A percentile compares a stretch with the other conserved stretches of the same genome.
These are phyloP conservation scores for Didymodactylos carnosus DNA, from an alignment of 2,888 invertebrate species.

Conservation along the genomic window DNA sequence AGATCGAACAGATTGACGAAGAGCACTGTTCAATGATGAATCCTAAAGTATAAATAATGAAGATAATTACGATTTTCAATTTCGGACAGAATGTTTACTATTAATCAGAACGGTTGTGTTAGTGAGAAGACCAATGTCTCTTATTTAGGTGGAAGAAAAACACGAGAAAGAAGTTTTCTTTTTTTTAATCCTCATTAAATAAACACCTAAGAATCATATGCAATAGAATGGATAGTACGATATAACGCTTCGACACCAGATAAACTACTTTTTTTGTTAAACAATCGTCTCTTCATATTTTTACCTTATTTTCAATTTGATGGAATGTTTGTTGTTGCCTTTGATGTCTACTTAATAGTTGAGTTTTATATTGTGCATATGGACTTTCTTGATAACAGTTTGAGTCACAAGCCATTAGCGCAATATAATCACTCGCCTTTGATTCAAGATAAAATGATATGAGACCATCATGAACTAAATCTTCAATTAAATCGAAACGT, in stretches of 20 bases:
- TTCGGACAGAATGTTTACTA: too few relatives aligned
- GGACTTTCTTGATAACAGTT: not conserved
- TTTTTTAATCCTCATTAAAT: not conserved
- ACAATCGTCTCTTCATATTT: too few relatives aligned
- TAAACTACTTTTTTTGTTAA: too few relatives aligned
- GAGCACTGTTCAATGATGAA: not conserved
- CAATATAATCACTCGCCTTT: conserved; percentile 57
- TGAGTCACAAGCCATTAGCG: conserved; percentile 57
- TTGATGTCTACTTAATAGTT: not conserved
- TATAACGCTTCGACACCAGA: too few relatives aligned
- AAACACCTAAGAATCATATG: not conserved
- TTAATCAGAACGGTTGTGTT: too few relatives aligned
- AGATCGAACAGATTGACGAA: not conserved
- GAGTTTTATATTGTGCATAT: not conserved
- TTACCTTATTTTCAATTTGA: not conserved
- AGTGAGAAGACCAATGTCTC: too few relatives aligned
- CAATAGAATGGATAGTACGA: too few relatives aligned
- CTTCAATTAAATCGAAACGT: conserved; percentile 58
- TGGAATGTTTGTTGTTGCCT: not conserved
- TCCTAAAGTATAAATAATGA: too few relatives aligned
- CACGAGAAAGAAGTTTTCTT: too few relatives aligned
- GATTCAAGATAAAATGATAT: conserved; percentile 70
- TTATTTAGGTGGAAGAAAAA: too few relatives aligned
- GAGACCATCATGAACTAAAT: conserved; percentile 72
- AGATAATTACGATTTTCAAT: too few relatives aligned